Evolutionary conservation across 2,888 invertebrate genomes (phyloP).

Genomic region (Malthinus flaveolus): DNA sequence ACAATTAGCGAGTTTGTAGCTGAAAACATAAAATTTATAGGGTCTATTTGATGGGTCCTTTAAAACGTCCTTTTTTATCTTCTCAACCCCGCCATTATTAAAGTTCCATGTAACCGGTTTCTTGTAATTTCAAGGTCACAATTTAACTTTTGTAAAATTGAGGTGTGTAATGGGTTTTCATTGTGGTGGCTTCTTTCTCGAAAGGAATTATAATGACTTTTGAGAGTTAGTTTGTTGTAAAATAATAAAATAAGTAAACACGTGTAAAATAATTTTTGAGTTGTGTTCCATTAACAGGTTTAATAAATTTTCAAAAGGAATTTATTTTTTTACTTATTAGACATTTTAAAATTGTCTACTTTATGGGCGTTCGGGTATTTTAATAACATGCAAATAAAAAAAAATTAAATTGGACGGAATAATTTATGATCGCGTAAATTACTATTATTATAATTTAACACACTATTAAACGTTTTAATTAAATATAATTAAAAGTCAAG

Average conservation of each 20-base stretch:
- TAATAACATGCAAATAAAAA: conserved; percentile 40
- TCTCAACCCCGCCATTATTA: conserved; percentile 31
- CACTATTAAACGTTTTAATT: conserved; percentile 50
- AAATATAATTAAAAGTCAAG: conserved; percentile 49
- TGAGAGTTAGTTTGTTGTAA: conserved; percentile 17
- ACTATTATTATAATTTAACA: conserved; percentile 47
- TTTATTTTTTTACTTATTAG: conserved; percentile 6
- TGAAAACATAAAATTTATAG: conserved; percentile 3
- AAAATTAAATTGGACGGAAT: conserved; percentile 40
- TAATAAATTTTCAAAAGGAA: conserved; percentile 20
- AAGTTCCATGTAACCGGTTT: conserved; percentile 51
- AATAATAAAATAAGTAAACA: conserved; percentile 22
- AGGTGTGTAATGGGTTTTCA: conserved; percentile 42
- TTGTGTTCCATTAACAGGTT: conserved; percentile 1
- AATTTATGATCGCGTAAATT: conserved; percentile 44
- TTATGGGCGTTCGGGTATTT: conserved; percentile 18
- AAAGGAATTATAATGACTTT: conserved; percentile 31
- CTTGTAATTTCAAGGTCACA: conserved; percentile 49
- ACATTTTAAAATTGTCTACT: conserved; percentile 17
- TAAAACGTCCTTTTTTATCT: too few relatives aligned
- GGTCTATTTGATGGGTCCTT: conserved; percentile 1
- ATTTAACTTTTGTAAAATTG: conserved; percentile 39
- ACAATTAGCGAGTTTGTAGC: background rate
- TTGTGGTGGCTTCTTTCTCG: conserved; percentile 32
- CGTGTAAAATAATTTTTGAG: conserved; percentile 12